phyloP scores from a whole-genome alignment of 1,140 invertebrate genomes.

The Trachymyrmex cornetzi region DNA sequence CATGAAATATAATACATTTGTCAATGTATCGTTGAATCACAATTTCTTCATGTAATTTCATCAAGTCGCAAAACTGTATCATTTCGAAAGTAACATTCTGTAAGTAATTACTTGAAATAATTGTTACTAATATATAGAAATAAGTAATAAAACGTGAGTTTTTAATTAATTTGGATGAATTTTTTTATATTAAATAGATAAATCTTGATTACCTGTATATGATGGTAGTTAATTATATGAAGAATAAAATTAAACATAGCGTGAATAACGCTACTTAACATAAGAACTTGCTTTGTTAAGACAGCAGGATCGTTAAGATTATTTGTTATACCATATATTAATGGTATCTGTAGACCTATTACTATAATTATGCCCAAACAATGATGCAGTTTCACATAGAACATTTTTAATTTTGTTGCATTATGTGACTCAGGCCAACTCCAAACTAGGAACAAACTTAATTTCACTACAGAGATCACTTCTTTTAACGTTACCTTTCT shows the following conservation, averaged over 20 bases:
- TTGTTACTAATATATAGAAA: background rate
- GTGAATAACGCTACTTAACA: background rate
- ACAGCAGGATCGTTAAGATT: background rate
- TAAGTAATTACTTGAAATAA: conserved; percentile 2
- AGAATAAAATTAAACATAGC: background rate
- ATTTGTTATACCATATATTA: background rate
- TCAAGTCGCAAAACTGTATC: background rate
- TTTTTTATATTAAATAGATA: background rate
- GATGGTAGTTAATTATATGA: background rate
- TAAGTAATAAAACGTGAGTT: background rate
- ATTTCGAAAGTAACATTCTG: conserved; percentile 22
- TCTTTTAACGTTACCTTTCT: background rate
- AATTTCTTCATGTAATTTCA: conserved; percentile 3
- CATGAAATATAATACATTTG: conserved; percentile 47
- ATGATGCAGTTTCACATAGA: background rate
- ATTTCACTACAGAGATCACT: background rate
- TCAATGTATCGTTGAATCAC: conserved; percentile 13
- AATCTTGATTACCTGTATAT: background rate
- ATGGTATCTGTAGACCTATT: background rate
- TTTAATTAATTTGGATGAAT: background rate
- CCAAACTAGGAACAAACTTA: background rate
- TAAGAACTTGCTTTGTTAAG: background rate
- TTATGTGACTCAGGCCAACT: background rate
- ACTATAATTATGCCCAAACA: background rate
- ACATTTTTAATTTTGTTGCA: background rate